phyloP scores from a whole-genome alignment of 1,140 invertebrate genomes.

The Macrostomum lignano region DNA sequence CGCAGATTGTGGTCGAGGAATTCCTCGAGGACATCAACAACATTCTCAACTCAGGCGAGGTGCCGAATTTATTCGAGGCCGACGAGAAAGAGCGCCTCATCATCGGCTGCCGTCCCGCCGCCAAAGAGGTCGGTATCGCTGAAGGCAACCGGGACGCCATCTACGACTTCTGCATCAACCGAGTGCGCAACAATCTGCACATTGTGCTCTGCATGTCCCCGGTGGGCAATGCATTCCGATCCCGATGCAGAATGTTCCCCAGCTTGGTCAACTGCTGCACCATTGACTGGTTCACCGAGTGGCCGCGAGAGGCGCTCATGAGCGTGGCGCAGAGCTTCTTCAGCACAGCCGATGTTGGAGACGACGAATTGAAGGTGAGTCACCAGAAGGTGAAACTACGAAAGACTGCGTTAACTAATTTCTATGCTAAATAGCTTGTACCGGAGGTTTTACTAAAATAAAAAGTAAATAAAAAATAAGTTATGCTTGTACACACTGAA shows the following conservation, averaged over 20 bases:
- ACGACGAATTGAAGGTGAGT: conserved; percentile 17
- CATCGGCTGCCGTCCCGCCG: conserved; percentile 36
- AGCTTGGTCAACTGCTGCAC: conserved; percentile 30
- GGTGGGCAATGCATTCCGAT: conserved; percentile 46
- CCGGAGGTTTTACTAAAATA: neutral
- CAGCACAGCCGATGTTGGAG: conserved; percentile 23
- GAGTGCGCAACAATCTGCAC: conserved; percentile 28
- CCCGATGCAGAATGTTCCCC: conserved; percentile 29
- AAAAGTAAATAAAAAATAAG: neutral
- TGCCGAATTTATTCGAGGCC: conserved; percentile 33
- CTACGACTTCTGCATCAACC: conserved; percentile 32
- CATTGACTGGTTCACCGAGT: conserved; percentile 35
- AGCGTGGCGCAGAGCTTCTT: conserved; percentile 33
- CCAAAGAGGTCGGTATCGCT: conserved; percentile 39
- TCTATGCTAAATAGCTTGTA: too few species aligned
- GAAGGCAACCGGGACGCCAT: conserved; percentile 41
- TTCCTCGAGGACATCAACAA: conserved; percentile 72
- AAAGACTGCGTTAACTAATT: neutral
- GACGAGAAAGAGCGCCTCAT: conserved; percentile 55
- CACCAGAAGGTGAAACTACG: neutral
- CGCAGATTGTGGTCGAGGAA: conserved; percentile 39
- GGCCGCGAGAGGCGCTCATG: conserved; percentile 25
- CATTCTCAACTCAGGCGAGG: conserved; percentile 33
- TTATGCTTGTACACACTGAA: too few species aligned
- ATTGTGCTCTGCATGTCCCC: conserved; percentile 29